Percentiles rank a stretch among this genome's conserved stretches.
Evolutionary conservation across 35 echinoderm and acorn worm genomes (phyloP).

Genomic region (Chiridota heheva): DNA sequence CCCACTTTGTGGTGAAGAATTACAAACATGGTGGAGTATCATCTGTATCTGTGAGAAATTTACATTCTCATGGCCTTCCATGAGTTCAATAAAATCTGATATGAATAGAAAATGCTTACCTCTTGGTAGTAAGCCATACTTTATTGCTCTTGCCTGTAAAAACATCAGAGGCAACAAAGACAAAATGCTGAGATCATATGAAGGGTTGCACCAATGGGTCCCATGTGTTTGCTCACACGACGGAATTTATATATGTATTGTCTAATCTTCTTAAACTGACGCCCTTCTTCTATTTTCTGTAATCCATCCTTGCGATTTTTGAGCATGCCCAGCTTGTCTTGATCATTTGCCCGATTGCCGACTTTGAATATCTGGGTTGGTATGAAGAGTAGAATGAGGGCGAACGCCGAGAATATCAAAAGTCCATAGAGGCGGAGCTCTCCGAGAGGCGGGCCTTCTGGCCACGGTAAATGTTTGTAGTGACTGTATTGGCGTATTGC

Average conservation of each 20-base stretch:
- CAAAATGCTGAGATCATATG: constrained; percentile 93
- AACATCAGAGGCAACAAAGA: constrained; percentile 92
- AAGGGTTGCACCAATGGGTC: constrained; percentile 80
- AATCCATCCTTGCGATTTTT: constrained; percentile 49
- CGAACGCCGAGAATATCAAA: constrained; percentile 62
- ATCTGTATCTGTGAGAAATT: too few relatives aligned
- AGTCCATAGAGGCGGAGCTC: constrained; percentile 60
- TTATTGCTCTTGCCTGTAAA: constrained; percentile 86
- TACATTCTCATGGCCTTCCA: too few relatives aligned
- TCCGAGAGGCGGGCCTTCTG: constrained; percentile 46
- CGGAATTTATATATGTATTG: constrained; percentile 24
- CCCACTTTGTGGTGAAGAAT: too few relatives aligned
- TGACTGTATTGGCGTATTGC: constrained; percentile 71
- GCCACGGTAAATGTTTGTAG: constrained; percentile 76
- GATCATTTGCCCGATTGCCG: constrained; percentile 88
- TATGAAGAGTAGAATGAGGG: constrained; percentile 81
- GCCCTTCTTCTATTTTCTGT: not conserved
- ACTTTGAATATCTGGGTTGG: constrained; percentile 94
- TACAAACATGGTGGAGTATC: too few relatives aligned
- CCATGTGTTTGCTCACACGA: constrained; percentile 68
- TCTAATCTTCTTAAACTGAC: not conserved
- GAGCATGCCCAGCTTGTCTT: constrained; percentile 75
- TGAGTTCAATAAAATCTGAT: too few relatives aligned
- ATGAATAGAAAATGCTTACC: constrained; percentile 71
- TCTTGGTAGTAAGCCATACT: constrained; percentile 68